Conservation (phyloP, 2,888 invertebrate species). For the Stegana nigrithorax region DNA sequence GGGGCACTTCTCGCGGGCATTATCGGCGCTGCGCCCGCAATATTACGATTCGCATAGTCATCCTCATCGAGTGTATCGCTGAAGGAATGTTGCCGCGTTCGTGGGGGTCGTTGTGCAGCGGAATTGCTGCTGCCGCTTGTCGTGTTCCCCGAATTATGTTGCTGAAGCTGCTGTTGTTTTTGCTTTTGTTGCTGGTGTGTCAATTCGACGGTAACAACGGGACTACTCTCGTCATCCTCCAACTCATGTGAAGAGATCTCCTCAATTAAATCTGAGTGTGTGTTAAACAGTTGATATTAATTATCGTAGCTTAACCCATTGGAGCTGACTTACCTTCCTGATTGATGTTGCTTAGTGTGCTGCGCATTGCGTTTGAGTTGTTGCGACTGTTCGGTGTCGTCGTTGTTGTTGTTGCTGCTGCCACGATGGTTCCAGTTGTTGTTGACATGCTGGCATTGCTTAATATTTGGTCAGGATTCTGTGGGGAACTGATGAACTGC, state of each 20-base stretch:
- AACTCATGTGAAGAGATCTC: constrained; percentile 69
- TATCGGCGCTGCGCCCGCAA: constrained; percentile 50
- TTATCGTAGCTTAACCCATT: background rate
- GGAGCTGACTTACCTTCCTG: constrained; percentile 50
- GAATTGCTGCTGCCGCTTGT: constrained; percentile 22
- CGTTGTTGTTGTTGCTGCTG: constrained; percentile 43
- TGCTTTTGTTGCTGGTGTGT: constrained; percentile 53
- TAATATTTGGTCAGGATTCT: constrained; percentile 84
- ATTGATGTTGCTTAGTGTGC: constrained; percentile 51
- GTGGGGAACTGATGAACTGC: constrained; percentile 84
- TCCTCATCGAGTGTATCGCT: constrained; percentile 60
- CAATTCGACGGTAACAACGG: constrained; percentile 67
- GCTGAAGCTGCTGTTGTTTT: constrained; percentile 48
- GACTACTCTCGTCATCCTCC: constrained; percentile 75
- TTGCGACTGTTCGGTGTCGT: constrained; percentile 46
- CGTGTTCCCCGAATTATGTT: constrained; percentile 56
- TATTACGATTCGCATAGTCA: constrained; percentile 65
- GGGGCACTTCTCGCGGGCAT: constrained; percentile 43
- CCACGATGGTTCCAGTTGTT: constrained; percentile 4
- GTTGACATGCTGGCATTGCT: constrained; percentile 24
- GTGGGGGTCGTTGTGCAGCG: constrained; percentile 30
- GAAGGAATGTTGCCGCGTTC: constrained; percentile 48
- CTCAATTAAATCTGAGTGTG: constrained; percentile 60
- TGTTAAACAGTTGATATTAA: constrained; percentile 4
- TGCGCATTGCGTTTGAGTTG: constrained; percentile 46